A percentile compares a stretch with the other conserved stretches of the same genome.
These are phyloP conservation scores for Noctilio leporinus DNA, from an alignment of 2,113 vertebrate genomes.

Conservation along the genomic window DNA sequence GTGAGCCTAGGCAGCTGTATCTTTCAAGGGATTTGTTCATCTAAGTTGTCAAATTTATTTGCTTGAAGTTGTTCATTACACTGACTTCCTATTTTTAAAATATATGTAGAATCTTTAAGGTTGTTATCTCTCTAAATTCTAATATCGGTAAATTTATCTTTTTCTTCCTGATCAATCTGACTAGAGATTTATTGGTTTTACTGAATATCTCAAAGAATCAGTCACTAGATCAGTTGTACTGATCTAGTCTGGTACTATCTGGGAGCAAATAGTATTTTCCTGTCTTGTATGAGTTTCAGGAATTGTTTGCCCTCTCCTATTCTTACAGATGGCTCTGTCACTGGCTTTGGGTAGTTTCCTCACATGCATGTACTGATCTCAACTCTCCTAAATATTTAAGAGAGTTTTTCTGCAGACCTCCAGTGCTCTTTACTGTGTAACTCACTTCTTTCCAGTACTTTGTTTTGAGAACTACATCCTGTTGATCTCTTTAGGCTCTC, in stretches of 20 bases:
- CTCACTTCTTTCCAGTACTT: not conserved
- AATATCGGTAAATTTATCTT: not conserved
- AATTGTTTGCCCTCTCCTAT: not conserved
- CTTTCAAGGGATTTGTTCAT: not conserved
- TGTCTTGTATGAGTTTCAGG: not conserved
- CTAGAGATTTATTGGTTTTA: not conserved
- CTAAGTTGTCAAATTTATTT: not conserved
- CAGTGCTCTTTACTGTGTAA: not conserved
- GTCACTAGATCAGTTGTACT: not conserved
- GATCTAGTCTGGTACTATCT: not conserved
- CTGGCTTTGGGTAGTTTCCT: not conserved
- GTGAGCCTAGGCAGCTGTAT: not conserved
- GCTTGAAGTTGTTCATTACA: not conserved
- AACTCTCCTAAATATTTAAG: not conserved
- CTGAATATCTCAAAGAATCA: not conserved
- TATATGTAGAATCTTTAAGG: not conserved
- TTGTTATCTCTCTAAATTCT: not conserved
- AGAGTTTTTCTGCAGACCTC: not conserved
- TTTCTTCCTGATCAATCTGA: not conserved
- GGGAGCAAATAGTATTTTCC: not conserved
- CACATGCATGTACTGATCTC: not conserved
- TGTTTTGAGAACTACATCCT: not conserved
- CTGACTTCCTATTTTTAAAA: not conserved
- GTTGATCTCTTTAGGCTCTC: not conserved
- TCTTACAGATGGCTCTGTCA: not conserved